A percentile compares a stretch with the other conserved stretches of the same genome.
Evolutionary conservation across 1,140 invertebrate genomes (phyloP).

Genomic region (Drosophila lacteicornis): DNA sequence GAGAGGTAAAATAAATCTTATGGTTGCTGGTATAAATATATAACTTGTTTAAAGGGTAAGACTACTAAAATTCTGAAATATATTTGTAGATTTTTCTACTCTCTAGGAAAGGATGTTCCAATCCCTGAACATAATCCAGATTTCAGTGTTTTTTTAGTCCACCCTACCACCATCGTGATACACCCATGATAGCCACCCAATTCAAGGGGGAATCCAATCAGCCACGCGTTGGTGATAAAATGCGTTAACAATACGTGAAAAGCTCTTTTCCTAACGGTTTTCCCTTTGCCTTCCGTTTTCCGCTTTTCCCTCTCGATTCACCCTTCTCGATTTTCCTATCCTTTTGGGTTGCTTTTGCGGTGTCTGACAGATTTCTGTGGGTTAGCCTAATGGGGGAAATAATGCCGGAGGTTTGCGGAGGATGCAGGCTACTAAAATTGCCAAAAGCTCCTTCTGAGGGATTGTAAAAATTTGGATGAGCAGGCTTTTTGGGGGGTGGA

Average conservation of each 20-base stretch:
- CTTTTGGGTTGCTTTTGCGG: constrained; percentile 64
- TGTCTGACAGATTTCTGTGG: constrained; percentile 82
- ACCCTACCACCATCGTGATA: neutral
- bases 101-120: too few species aligned
- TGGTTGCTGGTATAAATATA: too few species aligned
- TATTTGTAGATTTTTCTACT: too few species aligned
- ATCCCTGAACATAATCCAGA: neutral
- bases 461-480: constrained; percentile 23
- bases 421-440: constrained; percentile 42
- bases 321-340: neutral
- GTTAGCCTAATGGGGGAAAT: constrained; percentile 40
- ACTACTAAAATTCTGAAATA: too few species aligned
- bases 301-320: neutral
- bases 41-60: too few species aligned
- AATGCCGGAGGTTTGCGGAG: constrained; percentile 8
- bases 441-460: constrained; percentile 37
- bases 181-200: constrained; percentile 6
- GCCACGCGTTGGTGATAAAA: constrained; percentile 82
- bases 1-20: too few species aligned
- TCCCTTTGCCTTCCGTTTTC: constrained; percentile 37
- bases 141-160: neutral
- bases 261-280: constrained; percentile 73
- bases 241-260: constrained; percentile 83
- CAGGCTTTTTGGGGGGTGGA: neutral
- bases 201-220: constrained; percentile 72